Percentiles rank a stretch among this genome's conserved stretches.
Evolutionary conservation across 2,113 vertebrate genomes (phyloP).

Genomic region (Perca flavescens): DNA sequence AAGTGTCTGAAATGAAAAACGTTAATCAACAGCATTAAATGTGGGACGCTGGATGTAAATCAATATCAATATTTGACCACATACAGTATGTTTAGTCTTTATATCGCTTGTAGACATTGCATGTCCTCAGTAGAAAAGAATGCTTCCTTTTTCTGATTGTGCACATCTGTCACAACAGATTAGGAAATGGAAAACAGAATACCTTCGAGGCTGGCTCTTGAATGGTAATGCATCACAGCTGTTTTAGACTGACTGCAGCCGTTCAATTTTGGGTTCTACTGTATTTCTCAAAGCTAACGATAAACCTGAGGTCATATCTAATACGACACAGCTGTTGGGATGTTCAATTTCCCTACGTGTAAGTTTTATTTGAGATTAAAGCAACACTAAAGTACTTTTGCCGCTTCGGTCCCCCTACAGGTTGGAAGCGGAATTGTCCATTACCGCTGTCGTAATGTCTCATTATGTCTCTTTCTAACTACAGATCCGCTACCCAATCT

Average conservation of each 20-base stretch:
- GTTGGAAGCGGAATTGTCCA: no score
- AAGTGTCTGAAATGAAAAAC: not conserved
- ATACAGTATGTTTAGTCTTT: conserved; percentile 12
- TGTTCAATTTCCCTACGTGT: not conserved
- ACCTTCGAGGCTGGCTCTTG: conserved; percentile 50
- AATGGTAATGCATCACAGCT: conserved; percentile 81
- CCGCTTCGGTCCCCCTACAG: no score
- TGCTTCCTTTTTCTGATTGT: conserved; percentile 69
- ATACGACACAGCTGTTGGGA: conserved; percentile 10
- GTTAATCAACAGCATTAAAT: not conserved
- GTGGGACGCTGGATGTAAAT: conserved; percentile 36
- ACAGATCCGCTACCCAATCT: no score
- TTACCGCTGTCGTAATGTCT: no score
- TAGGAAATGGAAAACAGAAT: conserved; percentile 67
- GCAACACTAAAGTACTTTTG: no score
- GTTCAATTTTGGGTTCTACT: conserved; percentile 51
- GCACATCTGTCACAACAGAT: conserved; percentile 79
- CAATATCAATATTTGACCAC: conserved; percentile 42
- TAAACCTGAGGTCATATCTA: conserved; percentile 43
- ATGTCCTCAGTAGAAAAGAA: conserved; percentile 71
- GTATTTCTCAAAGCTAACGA: conserved; percentile 42
- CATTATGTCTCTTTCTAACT: no score
- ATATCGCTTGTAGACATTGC: conserved; percentile 26
- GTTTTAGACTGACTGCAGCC: conserved; percentile 57
- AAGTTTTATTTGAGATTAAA: conserved; percentile 11